These are phyloP conservation scores for Ellobium chinense DNA, from an alignment of 2,888 invertebrate genomes.

Conservation along the genomic window DNA sequence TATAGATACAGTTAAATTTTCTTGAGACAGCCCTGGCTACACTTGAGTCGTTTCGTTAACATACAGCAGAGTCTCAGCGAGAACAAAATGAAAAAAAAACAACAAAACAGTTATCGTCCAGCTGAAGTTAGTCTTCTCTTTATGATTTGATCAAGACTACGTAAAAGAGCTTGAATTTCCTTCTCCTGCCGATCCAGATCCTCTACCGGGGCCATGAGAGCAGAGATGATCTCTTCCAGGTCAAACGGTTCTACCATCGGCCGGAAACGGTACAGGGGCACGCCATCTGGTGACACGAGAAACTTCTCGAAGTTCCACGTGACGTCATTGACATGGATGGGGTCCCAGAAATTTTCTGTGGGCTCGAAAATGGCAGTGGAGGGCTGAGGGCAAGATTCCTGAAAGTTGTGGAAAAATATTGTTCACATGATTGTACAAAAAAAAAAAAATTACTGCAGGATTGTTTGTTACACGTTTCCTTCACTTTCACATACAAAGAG, in stretches of 20 bases:
- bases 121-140: neutral
- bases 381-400: conserved; percentile 48
- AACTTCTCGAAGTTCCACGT: conserved; percentile 80
- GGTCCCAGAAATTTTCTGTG: conserved; percentile 55
- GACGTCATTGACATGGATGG: conserved; percentile 71
- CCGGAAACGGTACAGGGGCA: conserved; percentile 53
- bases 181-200: neutral
- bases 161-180: neutral
- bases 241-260: conserved; percentile 56
- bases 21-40: no score
- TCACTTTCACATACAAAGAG: no score
- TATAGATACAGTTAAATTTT: neutral
- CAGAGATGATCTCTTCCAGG: conserved; percentile 50
- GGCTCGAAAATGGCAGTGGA: neutral
- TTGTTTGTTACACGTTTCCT: no score
- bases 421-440: no score
- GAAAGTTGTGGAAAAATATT: conserved; percentile 4
- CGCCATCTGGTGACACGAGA: conserved; percentile 62
- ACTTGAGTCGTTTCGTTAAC: no score
- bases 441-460: no score
- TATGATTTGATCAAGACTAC: neutral
- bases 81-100: no score
- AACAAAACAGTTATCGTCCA: neutral
- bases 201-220: conserved; percentile 13
- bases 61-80: no score